Percentiles rank a stretch among this genome's conserved stretches.
These are phyloP conservation scores for Cylindroiulus punctatus DNA, from an alignment of 2,888 invertebrate species.

Conservation along the genomic window DNA sequence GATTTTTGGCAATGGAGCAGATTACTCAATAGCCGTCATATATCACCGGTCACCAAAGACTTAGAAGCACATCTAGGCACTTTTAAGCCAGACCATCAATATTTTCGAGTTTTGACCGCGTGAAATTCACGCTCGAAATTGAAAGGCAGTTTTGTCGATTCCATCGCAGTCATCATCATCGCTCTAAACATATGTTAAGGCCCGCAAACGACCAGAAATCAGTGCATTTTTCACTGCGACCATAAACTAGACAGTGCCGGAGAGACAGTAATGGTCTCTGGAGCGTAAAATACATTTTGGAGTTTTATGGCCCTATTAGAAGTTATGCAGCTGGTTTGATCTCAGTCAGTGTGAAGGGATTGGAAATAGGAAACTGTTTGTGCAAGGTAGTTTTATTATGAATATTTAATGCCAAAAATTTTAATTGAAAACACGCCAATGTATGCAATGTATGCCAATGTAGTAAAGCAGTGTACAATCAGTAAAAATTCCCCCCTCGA, in stretches of 20 bases:
- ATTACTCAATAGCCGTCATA: background rate
- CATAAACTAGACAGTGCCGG: background rate
- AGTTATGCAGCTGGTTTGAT: too few species aligned
- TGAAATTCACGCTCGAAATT: background rate
- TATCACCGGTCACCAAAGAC: background rate
- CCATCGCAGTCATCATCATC: background rate
- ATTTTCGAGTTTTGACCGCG: background rate
- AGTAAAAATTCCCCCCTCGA: too few species aligned
- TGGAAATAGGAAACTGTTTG: too few species aligned
- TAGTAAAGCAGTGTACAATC: too few species aligned
- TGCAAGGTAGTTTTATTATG: too few species aligned
- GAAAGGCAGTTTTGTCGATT: background rate
- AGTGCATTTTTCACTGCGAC: background rate
- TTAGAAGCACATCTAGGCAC: background rate
- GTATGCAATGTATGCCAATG: too few species aligned
- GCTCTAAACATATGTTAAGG: background rate
- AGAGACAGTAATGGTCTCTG: background rate
- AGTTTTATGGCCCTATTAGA: too few species aligned
- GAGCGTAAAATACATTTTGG: background rate
- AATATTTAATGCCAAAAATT: too few species aligned
- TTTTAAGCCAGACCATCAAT: background rate
- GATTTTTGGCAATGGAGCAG: background rate
- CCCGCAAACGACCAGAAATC: background rate
- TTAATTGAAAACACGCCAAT: too few species aligned
- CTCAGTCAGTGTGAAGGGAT: too few species aligned